Evolutionary conservation across 2,113 vertebrate genomes (phyloP).

Genomic region (Hipposideros armiger): DNA sequence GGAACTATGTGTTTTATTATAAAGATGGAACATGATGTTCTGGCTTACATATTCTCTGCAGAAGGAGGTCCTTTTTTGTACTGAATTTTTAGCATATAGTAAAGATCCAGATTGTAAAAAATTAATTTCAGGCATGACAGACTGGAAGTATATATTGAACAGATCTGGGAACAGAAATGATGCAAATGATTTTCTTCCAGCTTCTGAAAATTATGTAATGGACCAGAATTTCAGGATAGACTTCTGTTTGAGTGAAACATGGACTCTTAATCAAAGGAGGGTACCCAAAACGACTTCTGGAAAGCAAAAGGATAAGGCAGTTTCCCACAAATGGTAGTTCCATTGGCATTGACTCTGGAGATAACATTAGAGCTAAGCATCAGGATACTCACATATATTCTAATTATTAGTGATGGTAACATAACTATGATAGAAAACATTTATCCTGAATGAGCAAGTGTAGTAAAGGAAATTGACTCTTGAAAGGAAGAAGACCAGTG

Average conservation of each 20-base stretch:
- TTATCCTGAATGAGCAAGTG: slow-evolving; percentile 42
- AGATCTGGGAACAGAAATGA: slow-evolving; percentile 86
- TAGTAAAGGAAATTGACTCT: slow-evolving; percentile 66
- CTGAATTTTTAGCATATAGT: slow-evolving; percentile 86
- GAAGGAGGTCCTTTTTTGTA: slow-evolving; percentile 85
- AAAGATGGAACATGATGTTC: slow-evolving; percentile 82
- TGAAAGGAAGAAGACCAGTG: slow-evolving; percentile 45
- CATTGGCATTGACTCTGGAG: neutral
- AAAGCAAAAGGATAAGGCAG: slow-evolving; percentile 44
- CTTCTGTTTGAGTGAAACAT: slow-evolving; percentile 71
- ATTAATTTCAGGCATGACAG: slow-evolving; percentile 86
- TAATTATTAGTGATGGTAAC: slow-evolving; percentile 64
- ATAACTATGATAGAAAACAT: slow-evolving; percentile 39
- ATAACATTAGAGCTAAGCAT: neutral
- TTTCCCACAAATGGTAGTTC: slow-evolving; percentile 37
- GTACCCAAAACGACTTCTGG: slow-evolving; percentile 65
- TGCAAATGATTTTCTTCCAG: slow-evolving; percentile 83
- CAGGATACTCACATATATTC: slow-evolving; percentile 6
- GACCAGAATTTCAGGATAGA: slow-evolving; percentile 79
- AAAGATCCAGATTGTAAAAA: slow-evolving; percentile 86
- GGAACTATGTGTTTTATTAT: slow-evolving; percentile 80
- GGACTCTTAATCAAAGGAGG: slow-evolving; percentile 65
- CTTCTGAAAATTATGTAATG: slow-evolving; percentile 85
- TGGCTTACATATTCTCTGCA: slow-evolving; percentile 83
- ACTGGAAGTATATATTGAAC: slow-evolving; percentile 86